Conservation (phyloP, 2,888 invertebrate genomes). For the Erebia palarica region DNA sequence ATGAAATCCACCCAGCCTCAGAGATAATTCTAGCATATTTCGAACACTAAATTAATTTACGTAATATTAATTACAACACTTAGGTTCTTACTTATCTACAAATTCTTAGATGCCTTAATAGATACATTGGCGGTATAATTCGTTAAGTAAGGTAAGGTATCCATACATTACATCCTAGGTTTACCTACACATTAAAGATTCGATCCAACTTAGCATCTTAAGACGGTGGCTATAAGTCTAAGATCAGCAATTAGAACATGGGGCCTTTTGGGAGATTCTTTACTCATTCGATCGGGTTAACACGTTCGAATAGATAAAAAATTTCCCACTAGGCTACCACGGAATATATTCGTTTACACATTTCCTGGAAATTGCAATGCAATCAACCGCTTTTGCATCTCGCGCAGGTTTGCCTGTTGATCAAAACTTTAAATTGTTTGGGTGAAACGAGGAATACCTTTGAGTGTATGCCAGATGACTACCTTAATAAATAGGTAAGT, state of each 20-base stretch:
- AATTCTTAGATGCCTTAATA: conserved; percentile 11
- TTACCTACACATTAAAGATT: too few relatives aligned
- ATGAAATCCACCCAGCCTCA: conserved; percentile 70
- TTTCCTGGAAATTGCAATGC: too few relatives aligned
- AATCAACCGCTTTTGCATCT: background rate
- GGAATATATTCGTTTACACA: too few relatives aligned
- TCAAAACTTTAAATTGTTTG: background rate
- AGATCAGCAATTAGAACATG: too few relatives aligned
- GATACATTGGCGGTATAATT: conserved; percentile 14
- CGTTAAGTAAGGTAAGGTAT: background rate
- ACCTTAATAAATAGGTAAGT: background rate
- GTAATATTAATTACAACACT: conserved; percentile 20
- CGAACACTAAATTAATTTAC: background rate
- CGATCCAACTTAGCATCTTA: too few relatives aligned
- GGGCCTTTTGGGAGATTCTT: too few relatives aligned
- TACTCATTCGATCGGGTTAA: too few relatives aligned
- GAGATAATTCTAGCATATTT: conserved; percentile 57
- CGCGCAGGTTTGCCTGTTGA: background rate
- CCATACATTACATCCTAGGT: background rate
- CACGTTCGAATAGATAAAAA: too few relatives aligned
- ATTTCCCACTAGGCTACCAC: too few relatives aligned
- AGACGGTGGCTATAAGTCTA: too few relatives aligned
- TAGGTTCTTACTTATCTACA: conserved; percentile 37
- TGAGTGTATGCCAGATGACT: background rate
- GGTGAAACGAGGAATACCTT: background rate